Base-by-base conservation (phyloP, 1,140 invertebrate species). In the Drosophila tropicalis region DNA sequence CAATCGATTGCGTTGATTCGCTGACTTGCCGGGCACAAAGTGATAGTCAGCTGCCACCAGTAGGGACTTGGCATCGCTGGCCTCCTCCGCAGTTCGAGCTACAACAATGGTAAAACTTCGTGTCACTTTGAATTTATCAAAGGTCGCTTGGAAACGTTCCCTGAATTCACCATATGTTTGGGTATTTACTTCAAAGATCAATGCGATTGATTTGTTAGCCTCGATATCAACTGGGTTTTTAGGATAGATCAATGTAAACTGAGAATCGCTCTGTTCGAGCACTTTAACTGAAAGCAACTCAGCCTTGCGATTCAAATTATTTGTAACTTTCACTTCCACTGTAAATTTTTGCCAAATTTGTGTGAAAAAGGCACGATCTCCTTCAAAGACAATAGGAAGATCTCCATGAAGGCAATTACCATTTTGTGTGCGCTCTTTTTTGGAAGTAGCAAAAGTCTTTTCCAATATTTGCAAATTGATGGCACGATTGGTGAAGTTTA, bases 141-240 rank as follows among this genome's bases (percentile, higher is more conserved):
- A 75, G 78, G 85, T 62, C 94, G 95, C 34, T 0, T 94, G 79
- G 51, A 95, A 92, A 5, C 94, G 70, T 91, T 96, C 95, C 32
- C 93, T 92, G 1, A 93, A 93, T 29, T 79, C 82, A 3, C 96
- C 96, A 57, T 94, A 79, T 60, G 93, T 94, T 91, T 92, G 94
- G 0, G 93, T 93, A 34, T 83, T 17, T 0, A 81, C 62, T 36
- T 87, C 61, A n/a, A 91, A 58, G 0, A 41, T 12, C 5, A 91
- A 0, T 1, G 55, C 7, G 1, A 81, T 39, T 6, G 66, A 12
- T 0, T 17, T 34, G 0, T 25, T 44, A 0, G n/a, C 13, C 0
- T 1, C 5, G 6, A 87, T 62, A 1, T 40, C 1, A 3, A 47
- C 5, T 9, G 62, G 1, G 5, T 22, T 17, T 0, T 36, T 5